Evolutionary conservation across 2,113 vertebrate genomes (phyloP).

Genomic region (Rafetus swinhoei): DNA sequence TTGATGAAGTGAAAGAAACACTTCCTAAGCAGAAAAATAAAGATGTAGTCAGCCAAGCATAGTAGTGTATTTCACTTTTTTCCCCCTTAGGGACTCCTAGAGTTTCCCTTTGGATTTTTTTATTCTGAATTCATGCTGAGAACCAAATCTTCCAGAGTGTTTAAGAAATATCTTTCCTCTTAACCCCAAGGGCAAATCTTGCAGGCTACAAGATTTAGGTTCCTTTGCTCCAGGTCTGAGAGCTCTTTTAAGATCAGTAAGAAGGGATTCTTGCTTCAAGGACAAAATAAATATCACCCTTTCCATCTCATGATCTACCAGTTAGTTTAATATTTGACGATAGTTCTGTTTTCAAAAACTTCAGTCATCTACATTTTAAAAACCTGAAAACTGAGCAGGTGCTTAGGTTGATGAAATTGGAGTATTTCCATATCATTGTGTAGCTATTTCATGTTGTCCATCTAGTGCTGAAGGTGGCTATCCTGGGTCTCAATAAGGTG

Average conservation of each 20-base stretch:
- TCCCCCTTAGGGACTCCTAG: background rate
- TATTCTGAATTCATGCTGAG: background rate
- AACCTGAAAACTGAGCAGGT: background rate
- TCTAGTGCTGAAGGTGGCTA: background rate
- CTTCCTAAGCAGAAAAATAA: background rate
- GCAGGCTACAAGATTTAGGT: background rate
- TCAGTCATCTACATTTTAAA: background rate
- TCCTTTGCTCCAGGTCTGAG: background rate
- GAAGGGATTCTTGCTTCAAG: background rate
- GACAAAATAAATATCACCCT: background rate
- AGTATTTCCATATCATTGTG: background rate
- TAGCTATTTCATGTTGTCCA: background rate
- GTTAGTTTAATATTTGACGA: constrained; percentile 16
- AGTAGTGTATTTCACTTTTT: background rate
- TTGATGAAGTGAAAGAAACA: background rate
- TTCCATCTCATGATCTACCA: background rate
- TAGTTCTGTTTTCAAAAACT: constrained; percentile 11
- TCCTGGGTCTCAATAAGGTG: background rate
- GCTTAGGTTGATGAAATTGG: background rate
- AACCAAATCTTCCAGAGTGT: background rate
- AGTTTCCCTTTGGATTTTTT: background rate
- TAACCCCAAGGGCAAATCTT: background rate
- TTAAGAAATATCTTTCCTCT: background rate
- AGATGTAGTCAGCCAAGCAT: background rate
- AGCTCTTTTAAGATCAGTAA: background rate